phyloP scores from a whole-genome alignment of 2,888 invertebrate species.

The Eudasyphora cyanicolor region DNA sequence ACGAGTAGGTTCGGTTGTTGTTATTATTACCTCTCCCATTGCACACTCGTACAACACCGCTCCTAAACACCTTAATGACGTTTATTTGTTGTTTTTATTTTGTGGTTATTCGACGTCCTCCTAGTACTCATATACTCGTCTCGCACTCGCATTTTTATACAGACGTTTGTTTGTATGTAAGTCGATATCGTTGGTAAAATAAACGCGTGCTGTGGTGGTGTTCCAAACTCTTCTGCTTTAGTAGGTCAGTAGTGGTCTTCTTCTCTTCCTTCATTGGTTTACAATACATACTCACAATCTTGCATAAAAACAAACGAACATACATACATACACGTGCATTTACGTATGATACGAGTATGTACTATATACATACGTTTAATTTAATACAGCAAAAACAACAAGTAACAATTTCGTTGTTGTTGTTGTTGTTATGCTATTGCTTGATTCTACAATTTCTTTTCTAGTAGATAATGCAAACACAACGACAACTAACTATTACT shows the following conservation, averaged over 20 bases:
- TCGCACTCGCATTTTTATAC: no score
- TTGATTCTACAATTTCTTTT: constrained; percentile 57
- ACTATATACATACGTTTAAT: no score
- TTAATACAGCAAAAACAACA: constrained; percentile 42
- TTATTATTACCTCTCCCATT: neutral
- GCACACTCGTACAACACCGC: neutral
- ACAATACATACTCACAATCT: no score
- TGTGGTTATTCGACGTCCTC: neutral
- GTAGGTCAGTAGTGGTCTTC: constrained; percentile 69
- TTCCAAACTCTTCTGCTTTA: constrained; percentile 61
- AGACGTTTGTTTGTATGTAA: neutral
- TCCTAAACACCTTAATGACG: neutral
- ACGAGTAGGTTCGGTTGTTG: neutral
- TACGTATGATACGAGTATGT: no score
- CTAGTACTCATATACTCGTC: neutral
- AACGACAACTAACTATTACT: no score
- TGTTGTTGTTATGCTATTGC: constrained; percentile 43
- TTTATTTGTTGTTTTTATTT: neutral
- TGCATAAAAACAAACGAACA: neutral
- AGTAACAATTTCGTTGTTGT: constrained; percentile 14
- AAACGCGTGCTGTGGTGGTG: constrained; percentile 57
- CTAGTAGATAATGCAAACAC: constrained; percentile 34
- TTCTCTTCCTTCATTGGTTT: constrained; percentile 43
- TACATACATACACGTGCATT: constrained; percentile 22
- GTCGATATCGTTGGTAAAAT: constrained; percentile 23